Base-by-base conservation (phyloP, 2,113 vertebrate genomes). In the Neopipo cinnamomea region DNA sequence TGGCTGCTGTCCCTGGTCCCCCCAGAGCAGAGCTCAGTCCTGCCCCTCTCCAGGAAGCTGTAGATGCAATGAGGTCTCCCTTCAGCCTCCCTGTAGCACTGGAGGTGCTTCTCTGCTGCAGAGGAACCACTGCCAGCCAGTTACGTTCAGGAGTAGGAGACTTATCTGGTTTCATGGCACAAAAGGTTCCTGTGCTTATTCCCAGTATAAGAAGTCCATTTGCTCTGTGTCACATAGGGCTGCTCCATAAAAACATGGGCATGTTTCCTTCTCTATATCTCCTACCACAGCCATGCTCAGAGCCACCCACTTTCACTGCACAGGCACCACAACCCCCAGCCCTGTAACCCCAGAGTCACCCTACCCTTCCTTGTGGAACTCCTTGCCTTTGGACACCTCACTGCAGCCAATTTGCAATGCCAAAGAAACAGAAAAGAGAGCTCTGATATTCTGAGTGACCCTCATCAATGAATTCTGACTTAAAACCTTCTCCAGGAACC, bases 271-370 rank as follows among this genome's bases (percentile, higher is more conserved):
- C 65, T 27, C 11, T 6, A 5, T 44, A 11, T 5, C 27, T 58
- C 59, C 65, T 20, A 3, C 4, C 49, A 14, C 55, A 56, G 6
- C 17, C 0, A 0, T 7, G 27, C 12, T 33, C 2, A 0, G 22
- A 75, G 62, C n/a, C 37, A 12, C 21, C 6, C 3, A 0, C 9
- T 4, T 6, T n/a, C 46, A 47, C 11, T 61, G n/a, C n/a, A 24
- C 8, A 6, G 56, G 14, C 56, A 16, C 39, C 61, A 13, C n/a
- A 37, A 21, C n/a, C 42, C 4, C 5, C 0, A 1, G 24, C 46
- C 35, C 61, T 35, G 10, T 73, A 67, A 13, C 8, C 49, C 56
- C 39, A 15, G 11, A 12, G 19, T 11, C 39, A 22, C 22, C 4
- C n/a, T 2, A 3, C 0, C 6, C 35, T 56, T 52, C 53, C 41